Base-by-base conservation (phyloP, 53 echinoderm and acorn worm genomes). In the Apostichopus leukothele region DNA sequence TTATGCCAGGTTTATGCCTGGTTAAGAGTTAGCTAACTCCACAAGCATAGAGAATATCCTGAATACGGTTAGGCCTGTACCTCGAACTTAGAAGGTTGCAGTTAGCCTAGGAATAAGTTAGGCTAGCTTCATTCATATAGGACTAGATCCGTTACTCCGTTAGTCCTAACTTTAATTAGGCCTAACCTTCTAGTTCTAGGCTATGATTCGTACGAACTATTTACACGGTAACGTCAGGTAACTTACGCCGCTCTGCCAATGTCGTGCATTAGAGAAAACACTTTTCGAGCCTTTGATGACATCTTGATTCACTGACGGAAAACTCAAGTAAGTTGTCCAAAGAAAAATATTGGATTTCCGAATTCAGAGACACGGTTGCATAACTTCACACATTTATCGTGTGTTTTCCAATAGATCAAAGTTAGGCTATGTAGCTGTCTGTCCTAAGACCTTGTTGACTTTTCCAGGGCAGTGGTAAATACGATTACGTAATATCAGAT, bases 221-320 rank as follows among this genome's bases (percentile, higher is more conserved):
- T 39, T 39, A 39, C 39, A 39, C 39, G 3, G 39, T 39, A 39
- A 39, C 3, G 39, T 39, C 39, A 39, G 39, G 39, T 39, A 76
- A 95, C 95, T 93, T 89, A 95, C 95, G 95, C 88, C 16, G 95
- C 95, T 79, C 93, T 93, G 13, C 95, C 93, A 11, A 95, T 90
- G 57, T 95, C 95, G 75, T 95, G 95, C 86, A 95, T 27, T 9
- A 95, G 90, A 51, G 89, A 78, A 75, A 93, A 63, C 11, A 93
- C 90, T n/a, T 83, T 86, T 73, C 71, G 60, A 14, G 54, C 83
- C 6, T 20, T 51, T 0, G 88, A 78, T 83, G 91, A 89, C 93
- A 93, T 93, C 9, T 52, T 92, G 4, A 71, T 63, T 63, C 63
- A 16, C 16, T 16, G 16, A 61, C 63, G 13, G 10, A 13, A 63